Evolutionary conservation across 92 coral and sea anemone species (phyloP).

Genomic region (Palythoa grandiflora): DNA sequence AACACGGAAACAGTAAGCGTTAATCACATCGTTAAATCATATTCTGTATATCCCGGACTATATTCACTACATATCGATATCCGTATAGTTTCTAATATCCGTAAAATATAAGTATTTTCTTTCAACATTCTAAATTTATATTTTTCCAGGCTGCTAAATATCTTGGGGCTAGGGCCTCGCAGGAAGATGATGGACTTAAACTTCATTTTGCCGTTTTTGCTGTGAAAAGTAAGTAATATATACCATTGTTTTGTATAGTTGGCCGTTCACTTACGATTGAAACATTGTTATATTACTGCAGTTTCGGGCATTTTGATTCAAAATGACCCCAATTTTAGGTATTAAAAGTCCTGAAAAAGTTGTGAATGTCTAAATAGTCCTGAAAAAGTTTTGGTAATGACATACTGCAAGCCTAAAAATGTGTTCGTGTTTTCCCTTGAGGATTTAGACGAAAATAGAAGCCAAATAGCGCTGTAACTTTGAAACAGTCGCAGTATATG

Average conservation of each 20-base stretch:
- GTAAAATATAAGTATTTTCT: too few relatives aligned
- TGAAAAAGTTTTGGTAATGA: background rate
- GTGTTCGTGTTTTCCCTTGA: too few relatives aligned
- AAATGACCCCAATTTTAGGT: too few relatives aligned
- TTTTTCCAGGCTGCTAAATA: conserved; percentile 74
- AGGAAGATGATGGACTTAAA: conserved; percentile 45
- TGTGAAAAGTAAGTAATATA: conserved; percentile 74
- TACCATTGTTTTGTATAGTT: background rate
- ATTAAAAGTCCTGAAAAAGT: too few relatives aligned
- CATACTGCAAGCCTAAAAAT: too few relatives aligned
- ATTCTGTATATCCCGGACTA: background rate
- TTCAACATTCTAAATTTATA: background rate
- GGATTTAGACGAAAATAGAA: too few relatives aligned
- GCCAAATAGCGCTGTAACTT: too few relatives aligned
- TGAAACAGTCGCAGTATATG: too few relatives aligned
- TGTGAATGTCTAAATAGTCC: background rate
- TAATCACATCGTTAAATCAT: background rate
- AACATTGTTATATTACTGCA: background rate
- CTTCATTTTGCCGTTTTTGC: conserved; percentile 68
- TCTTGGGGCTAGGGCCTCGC: conserved; percentile 83
- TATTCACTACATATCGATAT: too few relatives aligned
- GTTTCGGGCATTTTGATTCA: background rate
- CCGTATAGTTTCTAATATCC: too few relatives aligned
- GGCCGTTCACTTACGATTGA: background rate
- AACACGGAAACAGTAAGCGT: conserved; percentile 47